Evolutionary conservation across 2,888 invertebrate genomes (phyloP).

Genomic region (Ennomos quercinarius): DNA sequence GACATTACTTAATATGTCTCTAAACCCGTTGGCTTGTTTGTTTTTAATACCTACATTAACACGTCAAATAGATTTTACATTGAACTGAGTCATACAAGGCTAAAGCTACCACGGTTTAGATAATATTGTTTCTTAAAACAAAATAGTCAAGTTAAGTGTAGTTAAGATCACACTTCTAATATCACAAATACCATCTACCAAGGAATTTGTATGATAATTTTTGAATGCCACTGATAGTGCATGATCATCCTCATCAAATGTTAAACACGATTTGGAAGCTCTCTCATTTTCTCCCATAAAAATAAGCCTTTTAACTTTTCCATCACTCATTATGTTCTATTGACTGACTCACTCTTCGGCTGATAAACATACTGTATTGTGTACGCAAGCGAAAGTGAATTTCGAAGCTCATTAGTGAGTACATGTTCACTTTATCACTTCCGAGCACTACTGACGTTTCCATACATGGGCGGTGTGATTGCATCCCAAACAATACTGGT

Average conservation of each 20-base stretch:
- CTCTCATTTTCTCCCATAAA: constrained; percentile 21
- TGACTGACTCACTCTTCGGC: constrained; percentile 28
- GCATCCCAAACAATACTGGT: constrained; percentile 13
- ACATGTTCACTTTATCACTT: constrained; percentile 31
- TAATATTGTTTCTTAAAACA: too few species aligned
- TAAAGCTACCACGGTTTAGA: too few species aligned
- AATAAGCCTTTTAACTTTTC: constrained; percentile 23
- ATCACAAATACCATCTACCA: too few species aligned
- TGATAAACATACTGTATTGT: constrained; percentile 31
- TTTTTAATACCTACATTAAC: too few species aligned
- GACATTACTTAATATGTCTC: background rate
- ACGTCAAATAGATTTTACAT: constrained; percentile 2
- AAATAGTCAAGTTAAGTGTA: too few species aligned
- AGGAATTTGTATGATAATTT: too few species aligned
- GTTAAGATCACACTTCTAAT: too few species aligned
- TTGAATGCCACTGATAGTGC: too few species aligned
- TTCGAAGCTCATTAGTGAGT: constrained; percentile 31
- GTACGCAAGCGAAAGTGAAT: constrained; percentile 35
- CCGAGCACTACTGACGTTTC: constrained; percentile 11
- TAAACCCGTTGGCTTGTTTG: too few species aligned
- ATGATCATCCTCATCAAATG: too few species aligned
- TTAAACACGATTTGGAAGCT: background rate
- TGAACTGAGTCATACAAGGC: background rate
- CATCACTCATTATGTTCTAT: constrained; percentile 25
- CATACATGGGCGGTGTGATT: constrained; percentile 11